Conservation (phyloP, 2,113 vertebrate genomes). For the Rhipidura dahli region DNA sequence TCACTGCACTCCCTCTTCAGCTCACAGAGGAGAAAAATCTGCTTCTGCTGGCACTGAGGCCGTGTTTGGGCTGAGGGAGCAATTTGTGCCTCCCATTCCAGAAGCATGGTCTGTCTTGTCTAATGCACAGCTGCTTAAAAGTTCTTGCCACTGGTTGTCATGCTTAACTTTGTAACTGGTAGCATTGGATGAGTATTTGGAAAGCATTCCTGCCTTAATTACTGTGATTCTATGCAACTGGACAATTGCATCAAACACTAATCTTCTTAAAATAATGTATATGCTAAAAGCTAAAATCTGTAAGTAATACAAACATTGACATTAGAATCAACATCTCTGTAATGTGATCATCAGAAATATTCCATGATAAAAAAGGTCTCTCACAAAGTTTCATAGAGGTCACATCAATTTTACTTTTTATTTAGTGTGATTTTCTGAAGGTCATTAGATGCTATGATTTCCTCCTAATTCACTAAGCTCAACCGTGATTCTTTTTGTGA, state of each 20-base stretch:
- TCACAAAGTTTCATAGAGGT: not conserved
- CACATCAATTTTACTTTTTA: not conserved
- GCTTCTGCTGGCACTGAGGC: not conserved
- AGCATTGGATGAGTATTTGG: not conserved
- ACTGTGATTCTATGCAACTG: not conserved
- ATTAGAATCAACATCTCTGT: not conserved
- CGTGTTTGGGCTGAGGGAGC: not conserved
- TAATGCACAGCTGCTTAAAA: not conserved
- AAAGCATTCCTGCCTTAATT: not conserved
- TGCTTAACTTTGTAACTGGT: not conserved
- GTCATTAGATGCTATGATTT: not conserved
- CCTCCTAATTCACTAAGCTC: not conserved
- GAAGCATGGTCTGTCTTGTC: accelerated
- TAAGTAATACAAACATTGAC: not conserved
- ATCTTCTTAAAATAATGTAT: not conserved
- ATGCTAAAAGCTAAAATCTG: not conserved
- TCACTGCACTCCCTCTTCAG: not conserved
- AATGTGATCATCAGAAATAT: not conserved
- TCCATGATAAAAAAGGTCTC: not conserved
- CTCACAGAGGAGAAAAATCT: not conserved
- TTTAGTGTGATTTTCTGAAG: not conserved
- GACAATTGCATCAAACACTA: not conserved
- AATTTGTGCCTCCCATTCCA: not conserved
- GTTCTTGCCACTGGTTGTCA: not conserved
- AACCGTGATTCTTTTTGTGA: not conserved